Base-by-base conservation (phyloP, 1,140 invertebrate species). In the Aricia agestis region DNA sequence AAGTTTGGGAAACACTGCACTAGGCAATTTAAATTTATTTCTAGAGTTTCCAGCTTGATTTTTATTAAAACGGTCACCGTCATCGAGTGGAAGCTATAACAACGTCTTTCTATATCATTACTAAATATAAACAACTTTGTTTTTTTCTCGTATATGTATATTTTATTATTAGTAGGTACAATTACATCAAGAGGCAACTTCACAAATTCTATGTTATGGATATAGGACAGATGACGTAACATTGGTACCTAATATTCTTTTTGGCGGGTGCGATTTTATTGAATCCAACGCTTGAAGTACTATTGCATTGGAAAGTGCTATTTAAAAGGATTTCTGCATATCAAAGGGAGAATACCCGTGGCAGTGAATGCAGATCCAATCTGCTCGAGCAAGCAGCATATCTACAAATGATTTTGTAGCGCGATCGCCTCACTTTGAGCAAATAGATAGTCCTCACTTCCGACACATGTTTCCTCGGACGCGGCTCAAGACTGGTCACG, bases 381-480 rank as follows among this genome's bases (percentile, higher is more conserved):
- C 80, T 73, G 76, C 74, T 67, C 74, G 71, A 65, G 76, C 76
- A 72, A 75, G 75, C 69, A 19, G 59, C 59, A 70, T 73, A 73
- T 80, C 80, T 76, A 79, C 80, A 83, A 86, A 87, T 85, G 84
- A 86, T 87, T 86, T 84, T 83, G 76, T 80, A 78, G 76, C 77
- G 66, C 77, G 82, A 86, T 86, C 80, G 82, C 81, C 76, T 84
- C 88, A 88, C 87, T 84, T 78, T 80, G 79, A 74, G 81, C 82
- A 87, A 89, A 89, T 84, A 87, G 87, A 89, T 89, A 87, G 83
- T 85, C 82, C 79, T 85, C 76, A 86, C 87, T 86, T 89, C 87
- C 89, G 87, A 89, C 87, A 87, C 84, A 84, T 86, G 87, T 88
- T 85, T 90, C 85, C 84, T 81, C 78, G 80, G 83, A 80, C 81